Conservation (phyloP, 2,113 vertebrate species). For the Bambusicola thoracicus region DNA sequence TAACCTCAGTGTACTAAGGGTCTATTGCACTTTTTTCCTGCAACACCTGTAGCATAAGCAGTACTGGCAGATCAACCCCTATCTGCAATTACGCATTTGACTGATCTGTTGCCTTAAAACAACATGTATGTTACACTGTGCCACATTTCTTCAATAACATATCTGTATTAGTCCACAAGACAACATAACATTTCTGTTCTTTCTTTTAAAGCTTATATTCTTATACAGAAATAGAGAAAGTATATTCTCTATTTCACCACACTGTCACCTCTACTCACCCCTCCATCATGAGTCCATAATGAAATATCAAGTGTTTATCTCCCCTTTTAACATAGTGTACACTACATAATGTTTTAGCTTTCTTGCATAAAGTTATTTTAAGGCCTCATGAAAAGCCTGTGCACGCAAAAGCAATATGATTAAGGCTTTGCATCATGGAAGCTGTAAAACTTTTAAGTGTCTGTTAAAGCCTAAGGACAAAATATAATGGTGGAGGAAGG, state of each 20-base stretch:
- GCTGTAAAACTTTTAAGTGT: not conserved
- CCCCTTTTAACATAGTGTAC: not conserved
- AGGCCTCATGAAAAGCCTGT: not conserved
- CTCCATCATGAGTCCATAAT: not conserved
- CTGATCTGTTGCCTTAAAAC: not conserved
- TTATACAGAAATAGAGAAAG: not conserved
- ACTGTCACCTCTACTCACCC: not conserved
- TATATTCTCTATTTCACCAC: not conserved
- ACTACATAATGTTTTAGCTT: not conserved
- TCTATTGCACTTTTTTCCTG: not conserved
- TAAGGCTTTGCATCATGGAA: not conserved
- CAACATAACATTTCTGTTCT: not conserved
- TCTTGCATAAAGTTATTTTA: not conserved
- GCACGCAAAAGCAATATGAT: not conserved
- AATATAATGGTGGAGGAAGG: not conserved
- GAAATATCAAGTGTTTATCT: not conserved
- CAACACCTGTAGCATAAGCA: not conserved
- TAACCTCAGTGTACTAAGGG: not conserved
- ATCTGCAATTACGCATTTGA: not conserved
- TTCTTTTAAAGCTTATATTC: not conserved
- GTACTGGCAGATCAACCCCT: not conserved
- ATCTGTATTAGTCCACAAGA: not conserved
- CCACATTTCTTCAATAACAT: not conserved
- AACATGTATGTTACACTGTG: not conserved
- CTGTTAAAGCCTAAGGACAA: not conserved